These are phyloP conservation scores for Araneus ventricosus DNA, from an alignment of 1,140 invertebrate species.

Conservation along the genomic window DNA sequence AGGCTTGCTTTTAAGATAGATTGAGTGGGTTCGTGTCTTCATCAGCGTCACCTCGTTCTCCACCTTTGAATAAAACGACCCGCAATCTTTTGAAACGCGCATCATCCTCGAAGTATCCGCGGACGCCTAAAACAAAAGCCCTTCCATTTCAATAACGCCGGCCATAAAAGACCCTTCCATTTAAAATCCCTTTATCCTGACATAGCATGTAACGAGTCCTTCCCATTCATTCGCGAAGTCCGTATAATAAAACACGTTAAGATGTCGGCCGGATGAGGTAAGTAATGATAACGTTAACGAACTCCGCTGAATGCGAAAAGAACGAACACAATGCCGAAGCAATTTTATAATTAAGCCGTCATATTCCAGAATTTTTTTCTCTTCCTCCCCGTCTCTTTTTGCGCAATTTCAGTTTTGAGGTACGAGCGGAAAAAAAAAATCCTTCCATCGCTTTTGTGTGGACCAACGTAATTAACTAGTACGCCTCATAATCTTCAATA, in stretches of 20 bases:
- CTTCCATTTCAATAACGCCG: neutral
- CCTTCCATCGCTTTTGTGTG: neutral
- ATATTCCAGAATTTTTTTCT: neutral
- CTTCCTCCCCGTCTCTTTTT: neutral
- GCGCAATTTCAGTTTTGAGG: slow-evolving; percentile 19
- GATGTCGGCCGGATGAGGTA: neutral
- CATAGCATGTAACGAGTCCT: neutral
- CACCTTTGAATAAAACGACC: neutral
- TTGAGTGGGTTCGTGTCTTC: neutral
- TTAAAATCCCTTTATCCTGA: slow-evolving; percentile 14
- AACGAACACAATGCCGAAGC: slow-evolving; percentile 5
- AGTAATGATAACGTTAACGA: slow-evolving; percentile 40
- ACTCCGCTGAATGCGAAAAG: neutral
- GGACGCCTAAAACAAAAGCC: neutral
- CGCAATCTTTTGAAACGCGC: neutral
- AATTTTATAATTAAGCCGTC: slow-evolving; percentile 34
- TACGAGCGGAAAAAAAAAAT: neutral
- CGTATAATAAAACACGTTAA: slow-evolving; percentile 4
- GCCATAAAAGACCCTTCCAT: neutral
- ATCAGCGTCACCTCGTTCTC: neutral
- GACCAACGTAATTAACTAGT: slow-evolving; percentile 23
- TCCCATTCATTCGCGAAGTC: neutral
- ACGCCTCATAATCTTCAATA: slow-evolving; percentile 24
- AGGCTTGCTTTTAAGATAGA: neutral
- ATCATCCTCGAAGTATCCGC: no score